Conservation (phyloP, 35 echinoderm and acorn worm genomes). For the Anneissia japonica region DNA sequence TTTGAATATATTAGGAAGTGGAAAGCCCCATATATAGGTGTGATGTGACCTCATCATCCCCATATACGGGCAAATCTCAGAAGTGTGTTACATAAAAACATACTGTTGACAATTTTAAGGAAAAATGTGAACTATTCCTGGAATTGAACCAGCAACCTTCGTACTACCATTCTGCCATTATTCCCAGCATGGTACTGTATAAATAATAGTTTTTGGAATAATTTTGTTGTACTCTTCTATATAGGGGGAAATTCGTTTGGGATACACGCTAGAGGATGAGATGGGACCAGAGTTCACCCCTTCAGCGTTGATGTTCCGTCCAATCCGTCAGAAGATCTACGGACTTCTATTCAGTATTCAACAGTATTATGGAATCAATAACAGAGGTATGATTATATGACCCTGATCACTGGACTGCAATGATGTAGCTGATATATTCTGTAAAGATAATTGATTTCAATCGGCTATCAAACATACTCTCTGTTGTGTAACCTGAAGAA, state of each 20-base stretch:
- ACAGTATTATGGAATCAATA: background rate
- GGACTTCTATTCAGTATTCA: conserved; percentile 89
- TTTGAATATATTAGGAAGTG: too few relatives aligned
- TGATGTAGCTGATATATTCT: too few relatives aligned
- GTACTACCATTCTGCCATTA: background rate
- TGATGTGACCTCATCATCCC: too few relatives aligned
- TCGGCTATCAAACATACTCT: too few relatives aligned
- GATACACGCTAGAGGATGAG: conserved; percentile 87
- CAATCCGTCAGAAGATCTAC: conserved; percentile 85
- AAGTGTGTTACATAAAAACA: background rate
- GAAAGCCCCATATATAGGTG: too few relatives aligned
- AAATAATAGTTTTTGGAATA: too few relatives aligned
- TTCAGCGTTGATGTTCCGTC: conserved; percentile 83
- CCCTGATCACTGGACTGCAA: too few relatives aligned
- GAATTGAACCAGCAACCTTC: background rate
- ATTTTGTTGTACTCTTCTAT: too few relatives aligned
- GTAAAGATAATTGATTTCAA: too few relatives aligned
- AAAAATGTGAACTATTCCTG: background rate
- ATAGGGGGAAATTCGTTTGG: conserved; percentile 90
- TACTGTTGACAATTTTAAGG: background rate
- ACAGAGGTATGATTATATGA: background rate
- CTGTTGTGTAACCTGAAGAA: too few relatives aligned
- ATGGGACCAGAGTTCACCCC: conserved; percentile 86
- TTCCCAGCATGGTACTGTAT: background rate
- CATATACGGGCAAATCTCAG: background rate